Evolutionary conservation across 2,113 vertebrate species (phyloP), one percentile per base, ranked within the genome.

Genomic region (western clawed frog (Xenopus tropicalis)): DNA sequence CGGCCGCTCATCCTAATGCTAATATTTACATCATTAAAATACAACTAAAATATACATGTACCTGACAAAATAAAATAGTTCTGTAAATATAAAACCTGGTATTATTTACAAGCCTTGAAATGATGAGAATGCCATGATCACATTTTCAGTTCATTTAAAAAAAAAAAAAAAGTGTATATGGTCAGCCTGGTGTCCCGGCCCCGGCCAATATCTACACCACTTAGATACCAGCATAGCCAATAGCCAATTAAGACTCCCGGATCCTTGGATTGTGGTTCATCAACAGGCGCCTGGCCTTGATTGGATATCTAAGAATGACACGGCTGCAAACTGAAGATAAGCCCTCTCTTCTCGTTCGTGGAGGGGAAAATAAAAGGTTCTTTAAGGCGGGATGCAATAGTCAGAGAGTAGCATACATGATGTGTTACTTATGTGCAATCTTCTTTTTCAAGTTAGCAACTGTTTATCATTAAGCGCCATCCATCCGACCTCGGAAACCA

Each of bases 41-140:
- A 16, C 20, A 24, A 59, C 23, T 59, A 23, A 12, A 72, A 72
- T 67, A 51, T 67, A 67, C 54, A 67, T 23, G 57, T 23, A 16
- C 52, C 52, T 54, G 14, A 9, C 22, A 51, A 68, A 61, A 59
- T 57, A 68, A 46, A 70, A 70, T 21, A 57, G 10, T 70, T 23
- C 58, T 22, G 56, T 23, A 69, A 69, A 69, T 76, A 69, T 61
- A 44, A 62, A 69, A 69, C 3, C 1, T 59, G 13, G 37, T 37
- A 66, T 11, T 58, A 74, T 74, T 48, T 74, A 74, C 64, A 67
- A 20, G 24, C 22, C 66, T 75, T 76, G 73, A 76, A 76, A 76
- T n/a, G 16, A 17, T n/a, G 8, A 54, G 14, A 54, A 54, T n/a
- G 19, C 52, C 14, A 54, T n/a, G 17, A 54, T 54, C 52, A 54